Evolutionary conservation across 1,140 invertebrate genomes (phyloP).

Genomic region (Trinorchestia longiramus): DNA sequence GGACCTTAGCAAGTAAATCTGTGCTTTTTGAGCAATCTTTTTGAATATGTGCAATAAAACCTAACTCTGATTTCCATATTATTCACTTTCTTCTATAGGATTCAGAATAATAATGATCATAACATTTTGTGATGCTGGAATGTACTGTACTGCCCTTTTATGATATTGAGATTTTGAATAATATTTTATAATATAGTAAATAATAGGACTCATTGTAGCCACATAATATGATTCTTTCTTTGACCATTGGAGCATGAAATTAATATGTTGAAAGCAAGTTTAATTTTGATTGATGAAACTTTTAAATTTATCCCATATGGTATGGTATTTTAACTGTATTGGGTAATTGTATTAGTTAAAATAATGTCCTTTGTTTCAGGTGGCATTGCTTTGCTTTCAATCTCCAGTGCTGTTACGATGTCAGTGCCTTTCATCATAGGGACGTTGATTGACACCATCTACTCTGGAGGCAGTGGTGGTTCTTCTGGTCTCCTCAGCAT

Average conservation of each 20-base stretch:
- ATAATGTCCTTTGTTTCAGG: slow-evolving; percentile 37
- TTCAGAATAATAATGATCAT: neutral
- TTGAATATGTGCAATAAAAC: neutral
- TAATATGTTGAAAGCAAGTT: neutral
- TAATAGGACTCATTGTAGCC: neutral
- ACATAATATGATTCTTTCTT: too few species aligned
- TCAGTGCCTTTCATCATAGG: slow-evolving; percentile 92
- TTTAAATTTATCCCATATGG: neutral
- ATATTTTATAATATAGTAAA: too few species aligned
- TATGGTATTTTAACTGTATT: neutral
- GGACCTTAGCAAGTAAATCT: slow-evolving; percentile 15
- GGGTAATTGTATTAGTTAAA: neutral
- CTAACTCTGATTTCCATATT: neutral
- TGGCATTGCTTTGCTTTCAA: slow-evolving; percentile 37
- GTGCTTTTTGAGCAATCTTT: neutral
- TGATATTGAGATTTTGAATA: too few species aligned
- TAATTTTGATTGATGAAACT: neutral
- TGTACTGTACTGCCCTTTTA: neutral
- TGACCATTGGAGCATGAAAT: too few species aligned
- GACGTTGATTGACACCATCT: slow-evolving; percentile 91
- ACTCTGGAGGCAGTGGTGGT: slow-evolving; percentile 74
- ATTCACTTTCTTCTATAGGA: neutral
- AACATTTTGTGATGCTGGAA: neutral
- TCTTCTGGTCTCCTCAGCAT: neutral
- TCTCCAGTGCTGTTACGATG: slow-evolving; percentile 77